Evolutionary conservation across 2,113 vertebrate genomes (phyloP).

Genomic region (Isichthys henryi): DNA sequence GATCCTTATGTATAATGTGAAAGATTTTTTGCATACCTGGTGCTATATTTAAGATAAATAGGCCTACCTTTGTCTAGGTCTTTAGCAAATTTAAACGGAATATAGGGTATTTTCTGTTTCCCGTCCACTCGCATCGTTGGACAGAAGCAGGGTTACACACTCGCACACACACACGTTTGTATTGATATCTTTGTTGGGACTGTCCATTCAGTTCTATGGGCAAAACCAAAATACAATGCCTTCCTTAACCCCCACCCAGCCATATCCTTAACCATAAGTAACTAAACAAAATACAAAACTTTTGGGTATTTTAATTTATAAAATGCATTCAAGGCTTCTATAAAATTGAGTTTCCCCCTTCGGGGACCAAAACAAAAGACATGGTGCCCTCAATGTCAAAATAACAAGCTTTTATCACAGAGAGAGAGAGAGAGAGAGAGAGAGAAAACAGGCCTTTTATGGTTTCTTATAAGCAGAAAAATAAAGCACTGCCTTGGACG

Average conservation of each 20-base stretch:
- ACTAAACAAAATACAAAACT: not conserved
- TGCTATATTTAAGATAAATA: not conserved
- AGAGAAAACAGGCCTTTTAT: not conserved
- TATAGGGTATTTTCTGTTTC: not conserved
- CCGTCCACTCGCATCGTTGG: not conserved
- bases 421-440: not conserved
- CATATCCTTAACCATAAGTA: not conserved
- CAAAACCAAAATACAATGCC: not conserved
- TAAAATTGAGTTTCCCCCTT: not conserved
- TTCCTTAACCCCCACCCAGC: not conserved
- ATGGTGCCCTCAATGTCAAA: not conserved
- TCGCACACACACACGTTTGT: not conserved
- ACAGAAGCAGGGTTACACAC: not conserved
- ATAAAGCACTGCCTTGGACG: not conserved
- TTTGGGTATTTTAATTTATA: not conserved
- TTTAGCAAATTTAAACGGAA: not conserved
- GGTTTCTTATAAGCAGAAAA: not conserved
- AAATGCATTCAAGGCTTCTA: not conserved
- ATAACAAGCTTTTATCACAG: no score
- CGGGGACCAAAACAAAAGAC: not conserved
- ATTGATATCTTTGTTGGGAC: not conserved
- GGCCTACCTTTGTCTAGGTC: not conserved
- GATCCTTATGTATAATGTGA: not conserved
- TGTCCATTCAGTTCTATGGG: not conserved
- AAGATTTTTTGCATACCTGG: not conserved